Base-by-base conservation (phyloP, 2,113 vertebrate genomes). In the Nipponia nippon region DNA sequence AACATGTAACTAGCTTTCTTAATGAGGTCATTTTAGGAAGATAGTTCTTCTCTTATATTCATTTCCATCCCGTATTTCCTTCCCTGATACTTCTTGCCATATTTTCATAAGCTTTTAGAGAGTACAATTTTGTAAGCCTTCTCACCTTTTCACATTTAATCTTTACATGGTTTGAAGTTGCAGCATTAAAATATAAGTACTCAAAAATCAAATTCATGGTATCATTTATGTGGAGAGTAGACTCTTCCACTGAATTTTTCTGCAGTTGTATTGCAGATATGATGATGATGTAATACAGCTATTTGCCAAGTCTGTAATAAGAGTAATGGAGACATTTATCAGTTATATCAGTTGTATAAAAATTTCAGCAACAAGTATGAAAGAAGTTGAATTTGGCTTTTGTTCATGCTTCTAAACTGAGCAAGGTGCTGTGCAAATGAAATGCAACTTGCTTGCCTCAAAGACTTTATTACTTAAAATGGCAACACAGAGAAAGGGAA, bases 1-100 rank as follows among this genome's bases (percentile, higher is more conserved):
- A 90, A 95, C 83, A 93, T 42, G 6, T 53, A 83, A 84, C 25
- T 85, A 91, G 80, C n/a, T 87, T 87, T 91, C 89, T 93, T 65
- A 86, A 91, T 69, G 49, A 85, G 69, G 66, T 96, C 59, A 83
- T 97, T 94, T 88, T 86, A 78, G 79, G 19, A 56, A 42, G 61
- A 61, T 27, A 32, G 58, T 93, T 67, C n/a, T 67, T 47, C 44
- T 87, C 44, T 80, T 62, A 78, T 83, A 82, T 70, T 79, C 23
- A 72, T 95, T 92, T 82, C 26, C 13, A 47, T 63, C 15, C 42
- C 4, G 1, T 47, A 71, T 86, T 90, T 90, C 44, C 65, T 78
- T 75, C 13, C 69, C 52, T 65, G 40, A 25, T 67, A 67, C 19
- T 58, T 91, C 70, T 82, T 84, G 21, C 52, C 27, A 21, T 44